phyloP scores from a whole-genome alignment of 2,888 invertebrate species.

The Rhagophthalmus giganteus region DNA sequence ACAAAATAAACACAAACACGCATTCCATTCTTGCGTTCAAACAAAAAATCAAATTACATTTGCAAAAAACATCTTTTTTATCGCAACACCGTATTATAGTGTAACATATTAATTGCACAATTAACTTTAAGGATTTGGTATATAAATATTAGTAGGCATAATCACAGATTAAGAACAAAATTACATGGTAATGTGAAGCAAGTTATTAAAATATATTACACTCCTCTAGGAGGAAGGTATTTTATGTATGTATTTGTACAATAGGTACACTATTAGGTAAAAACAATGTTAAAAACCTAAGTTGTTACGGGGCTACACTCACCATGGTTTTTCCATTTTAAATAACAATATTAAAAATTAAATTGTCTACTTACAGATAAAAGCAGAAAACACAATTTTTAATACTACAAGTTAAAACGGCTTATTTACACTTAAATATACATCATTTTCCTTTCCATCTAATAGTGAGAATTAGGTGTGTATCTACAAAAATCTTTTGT shows the following conservation, averaged over 20 bases:
- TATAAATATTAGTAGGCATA: slow-evolving; percentile 51
- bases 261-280: slow-evolving; percentile 31
- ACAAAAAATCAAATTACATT: slow-evolving; percentile 7
- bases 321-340: slow-evolving; percentile 19
- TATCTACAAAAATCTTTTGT: slow-evolving; percentile 30
- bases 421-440: slow-evolving; percentile 36
- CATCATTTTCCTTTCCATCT: slow-evolving; percentile 26
- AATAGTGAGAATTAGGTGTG: slow-evolving; percentile 29
- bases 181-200: slow-evolving; percentile 41
- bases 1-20: slow-evolving; percentile 17
- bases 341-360: slow-evolving; percentile 28
- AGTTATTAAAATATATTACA: slow-evolving; percentile 44
- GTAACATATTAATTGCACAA: slow-evolving; percentile 24
- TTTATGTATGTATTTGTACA: slow-evolving; percentile 36
- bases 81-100: slow-evolving; percentile 14
- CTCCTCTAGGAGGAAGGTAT: slow-evolving; percentile 37
- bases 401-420: slow-evolving; percentile 25
- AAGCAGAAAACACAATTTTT: slow-evolving; percentile 27
- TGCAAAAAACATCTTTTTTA: slow-evolving; percentile 7
- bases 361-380: slow-evolving; percentile 23
- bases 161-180: slow-evolving; percentile 53
- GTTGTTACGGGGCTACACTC: slow-evolving; percentile 27
- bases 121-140: slow-evolving; percentile 48
- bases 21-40: slow-evolving; percentile 5
- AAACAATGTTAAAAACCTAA: slow-evolving; percentile 24